Base-by-base conservation (phyloP, 2,888 invertebrate species). In the Cataglyphis livida region DNA sequence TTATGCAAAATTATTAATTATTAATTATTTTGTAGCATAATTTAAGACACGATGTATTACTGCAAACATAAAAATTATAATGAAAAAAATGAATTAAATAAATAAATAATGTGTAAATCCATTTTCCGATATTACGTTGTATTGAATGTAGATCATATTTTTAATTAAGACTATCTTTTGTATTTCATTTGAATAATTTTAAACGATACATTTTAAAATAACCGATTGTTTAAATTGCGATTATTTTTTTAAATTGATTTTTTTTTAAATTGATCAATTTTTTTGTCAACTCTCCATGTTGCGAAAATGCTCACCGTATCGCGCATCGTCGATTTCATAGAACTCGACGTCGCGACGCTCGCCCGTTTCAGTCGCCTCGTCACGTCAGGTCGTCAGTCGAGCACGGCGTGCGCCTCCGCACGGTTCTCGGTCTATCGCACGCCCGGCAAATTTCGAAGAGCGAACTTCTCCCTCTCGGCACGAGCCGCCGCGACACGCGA, bases 321-420 rank as follows among this genome's bases (percentile, higher is more conserved):
- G 18, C 44, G 51, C 21, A 48, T 28, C 28, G 18, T 15, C 38
- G 48, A 28, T 18, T 18, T 48, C 51, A n/a, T 18, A 18, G 32
- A 48, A 32, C 3, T 59, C 82, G 85, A 61, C 76, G 76, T 81
- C 76, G 85, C 82, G 88, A 82, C 86, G 71, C 21, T 54, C 41
- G 32, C 48, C 41, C 82, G 21, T 44, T 57, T 48, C 54, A 41
- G 41, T 78, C 73, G 57, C 0, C 76, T 51, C 32, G 32, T 25
- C 25, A 25, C 88, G 90, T 41, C 21, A 35, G 35, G 35, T n/a
- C 70, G 70, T 88, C 92, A 93, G 93, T 93, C 89, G 90, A 84
- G 90, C 88, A 91, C 87, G 86, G 84, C 89, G 89, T 88, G 88
- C 88, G 90, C 90, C 84, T 84, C 79, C 82, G 89, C 82, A 71